These are phyloP conservation scores for Eledone cirrhosa DNA, from an alignment of 2,888 invertebrate species.

Conservation along the genomic window DNA sequence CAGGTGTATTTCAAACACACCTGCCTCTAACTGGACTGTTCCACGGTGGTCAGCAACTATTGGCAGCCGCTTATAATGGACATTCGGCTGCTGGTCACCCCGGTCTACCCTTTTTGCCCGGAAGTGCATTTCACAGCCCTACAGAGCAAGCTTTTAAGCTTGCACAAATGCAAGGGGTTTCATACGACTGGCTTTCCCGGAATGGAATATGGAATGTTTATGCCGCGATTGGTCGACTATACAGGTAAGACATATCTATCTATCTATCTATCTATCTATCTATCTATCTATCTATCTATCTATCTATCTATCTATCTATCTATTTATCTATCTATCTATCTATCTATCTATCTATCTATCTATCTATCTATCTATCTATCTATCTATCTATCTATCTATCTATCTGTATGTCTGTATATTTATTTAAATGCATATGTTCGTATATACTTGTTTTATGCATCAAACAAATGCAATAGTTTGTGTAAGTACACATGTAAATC, in stretches of 20 bases:
- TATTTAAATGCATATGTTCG: not conserved
- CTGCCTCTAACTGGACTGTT: constrained; percentile 36
- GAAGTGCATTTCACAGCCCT: constrained; percentile 61
- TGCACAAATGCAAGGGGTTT: constrained; percentile 52
- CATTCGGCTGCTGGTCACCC: constrained; percentile 35
- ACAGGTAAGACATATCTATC: constrained; percentile 42
- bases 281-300: not conserved
- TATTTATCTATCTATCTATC: constrained; percentile 16
- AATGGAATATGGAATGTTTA: constrained; percentile 94
- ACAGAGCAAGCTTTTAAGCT: constrained; percentile 59
- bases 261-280: not conserved
- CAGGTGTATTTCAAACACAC: constrained; percentile 30
- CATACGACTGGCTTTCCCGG: constrained; percentile 86
- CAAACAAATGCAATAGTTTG: no score
- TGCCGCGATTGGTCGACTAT: constrained; percentile 74
- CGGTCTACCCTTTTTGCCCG: constrained; percentile 44
- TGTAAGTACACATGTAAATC: no score
- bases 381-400: not conserved
- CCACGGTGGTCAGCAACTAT: constrained; percentile 36
- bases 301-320: not conserved
- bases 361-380: not conserved
- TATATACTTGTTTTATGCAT: no score
- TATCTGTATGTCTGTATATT: not conserved
- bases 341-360: not conserved
- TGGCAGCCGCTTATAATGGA: constrained; percentile 37